Conservation (phyloP, 2,888 invertebrate species). For the Strigamia maritima region DNA sequence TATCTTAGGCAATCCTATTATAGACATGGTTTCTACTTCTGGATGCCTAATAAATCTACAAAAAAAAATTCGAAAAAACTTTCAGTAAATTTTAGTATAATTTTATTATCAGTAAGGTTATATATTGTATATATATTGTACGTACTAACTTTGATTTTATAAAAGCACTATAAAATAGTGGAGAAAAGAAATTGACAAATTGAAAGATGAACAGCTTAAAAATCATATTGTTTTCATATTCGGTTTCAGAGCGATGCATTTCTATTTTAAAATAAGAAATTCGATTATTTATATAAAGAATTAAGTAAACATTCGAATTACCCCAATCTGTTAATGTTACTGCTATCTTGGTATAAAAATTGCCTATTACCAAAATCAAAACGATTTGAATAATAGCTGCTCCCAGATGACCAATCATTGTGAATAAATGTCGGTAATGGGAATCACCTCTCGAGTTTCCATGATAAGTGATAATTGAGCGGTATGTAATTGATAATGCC, state of each 20-base stretch:
- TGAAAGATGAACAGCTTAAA: slow-evolving; percentile 11
- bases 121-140: no score
- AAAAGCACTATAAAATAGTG: slow-evolving; percentile 23
- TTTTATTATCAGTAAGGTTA: no score
- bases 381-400: background rate
- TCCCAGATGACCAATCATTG: background rate
- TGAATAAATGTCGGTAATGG: background rate
- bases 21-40: background rate
- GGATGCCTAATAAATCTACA: background rate
- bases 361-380: background rate
- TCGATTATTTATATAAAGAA: background rate
- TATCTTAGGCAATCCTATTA: background rate
- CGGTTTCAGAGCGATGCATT: slow-evolving; percentile 27
- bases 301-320: background rate
- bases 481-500: background rate
- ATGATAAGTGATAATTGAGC: background rate
- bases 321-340: background rate
- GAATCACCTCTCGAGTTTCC: background rate
- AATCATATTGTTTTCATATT: slow-evolving; percentile 12
- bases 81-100: background rate
- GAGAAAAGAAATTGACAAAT: slow-evolving; percentile 13
- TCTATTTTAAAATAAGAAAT: background rate
- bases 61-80: background rate
- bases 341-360: background rate
- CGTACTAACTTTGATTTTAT: slow-evolving; percentile 7